Evolutionary conservation across 2,888 invertebrate genomes (phyloP), one percentile per base, ranked within the genome.

Genomic region (Hirtodrosophila trivittata): DNA sequence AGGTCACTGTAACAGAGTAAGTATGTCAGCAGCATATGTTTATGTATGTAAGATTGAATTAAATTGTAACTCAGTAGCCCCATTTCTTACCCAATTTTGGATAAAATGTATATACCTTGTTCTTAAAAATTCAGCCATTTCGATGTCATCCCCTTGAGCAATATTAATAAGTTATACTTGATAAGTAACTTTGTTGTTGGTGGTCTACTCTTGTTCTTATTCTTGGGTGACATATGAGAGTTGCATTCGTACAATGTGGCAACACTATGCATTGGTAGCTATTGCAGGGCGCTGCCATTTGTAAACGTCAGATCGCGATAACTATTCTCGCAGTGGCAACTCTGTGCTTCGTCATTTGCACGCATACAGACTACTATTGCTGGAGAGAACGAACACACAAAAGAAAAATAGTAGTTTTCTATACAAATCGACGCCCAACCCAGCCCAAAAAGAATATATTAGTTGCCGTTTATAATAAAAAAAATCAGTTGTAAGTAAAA

Each of bases 51-150:
- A 35, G 56, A 30, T 12, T 56, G 35, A 46, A 39, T 49, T 35
- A 16, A 39, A 33, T 63, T 45, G 51, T 42, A 33, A 35, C 45
- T 45, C 5, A 39, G 32, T 41, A 9, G 25, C 2, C 2, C 2
- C 2, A 21, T 21, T 21, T 21, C 5, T 21, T 21, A 21, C 5
- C 18, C 2, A 0, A 21, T 41, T 28, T 10, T 14, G 10, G 38
- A 4, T 10, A 30, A 4, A 28, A 28, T 58, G 25, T 1, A 9
- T 41, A 9, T 63, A 89, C 89, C 89, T 86, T 71, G 81, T 87
- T 66, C 77, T 87, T 42, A 89, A 70, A 60, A 87, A 68, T 58
- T 70, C 88, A 62, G 81, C 84, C 89, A 89, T 89, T 75, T 68
- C 49, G 42, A 57, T 64, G 41, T 57, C 63, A 56, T 60, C 26